phyloP scores from a whole-genome alignment of 2,113 vertebrate genomes.

The Sarotherodon lohbergeri region DNA sequence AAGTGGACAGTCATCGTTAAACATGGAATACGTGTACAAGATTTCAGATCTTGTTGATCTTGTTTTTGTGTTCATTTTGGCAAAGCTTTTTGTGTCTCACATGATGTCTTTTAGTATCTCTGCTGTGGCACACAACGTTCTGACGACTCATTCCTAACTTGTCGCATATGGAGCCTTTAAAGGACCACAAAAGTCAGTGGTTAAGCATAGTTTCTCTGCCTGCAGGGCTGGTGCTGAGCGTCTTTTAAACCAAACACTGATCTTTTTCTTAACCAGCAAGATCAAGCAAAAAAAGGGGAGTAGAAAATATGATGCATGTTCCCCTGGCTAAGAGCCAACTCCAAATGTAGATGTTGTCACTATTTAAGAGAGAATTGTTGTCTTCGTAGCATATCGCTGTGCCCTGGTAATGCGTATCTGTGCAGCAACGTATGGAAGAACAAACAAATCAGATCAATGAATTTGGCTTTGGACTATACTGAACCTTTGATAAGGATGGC shows the following conservation, averaged over 20 bases:
- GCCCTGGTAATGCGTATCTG: not conserved
- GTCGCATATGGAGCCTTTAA: accelerated
- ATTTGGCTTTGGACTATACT: not conserved
- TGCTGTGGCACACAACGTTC: not conserved
- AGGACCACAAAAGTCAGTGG: not conserved
- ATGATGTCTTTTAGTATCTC: not conserved
- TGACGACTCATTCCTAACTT: not conserved
- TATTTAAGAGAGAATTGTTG: not conserved
- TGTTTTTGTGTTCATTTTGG: not conserved
- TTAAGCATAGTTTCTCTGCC: not conserved
- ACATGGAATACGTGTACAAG: accelerated
- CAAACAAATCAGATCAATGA: not conserved
- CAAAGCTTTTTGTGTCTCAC: not conserved
- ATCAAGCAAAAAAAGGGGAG: not conserved
- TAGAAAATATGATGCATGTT: not conserved
- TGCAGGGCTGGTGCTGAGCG: not conserved
- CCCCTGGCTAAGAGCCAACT: not conserved
- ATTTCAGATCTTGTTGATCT: not conserved
- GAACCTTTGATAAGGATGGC: not conserved
- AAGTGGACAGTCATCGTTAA: not conserved
- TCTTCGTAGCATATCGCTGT: not conserved
- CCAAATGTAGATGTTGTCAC: not conserved
- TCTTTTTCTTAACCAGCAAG: accelerated
- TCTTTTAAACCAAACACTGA: not conserved
- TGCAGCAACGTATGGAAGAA: not conserved